Percentiles rank a stretch among this genome's conserved stretches.
These are phyloP conservation scores for Choristoneura rosaceana DNA, from an alignment of 2,888 invertebrate species.

Conservation along the genomic window DNA sequence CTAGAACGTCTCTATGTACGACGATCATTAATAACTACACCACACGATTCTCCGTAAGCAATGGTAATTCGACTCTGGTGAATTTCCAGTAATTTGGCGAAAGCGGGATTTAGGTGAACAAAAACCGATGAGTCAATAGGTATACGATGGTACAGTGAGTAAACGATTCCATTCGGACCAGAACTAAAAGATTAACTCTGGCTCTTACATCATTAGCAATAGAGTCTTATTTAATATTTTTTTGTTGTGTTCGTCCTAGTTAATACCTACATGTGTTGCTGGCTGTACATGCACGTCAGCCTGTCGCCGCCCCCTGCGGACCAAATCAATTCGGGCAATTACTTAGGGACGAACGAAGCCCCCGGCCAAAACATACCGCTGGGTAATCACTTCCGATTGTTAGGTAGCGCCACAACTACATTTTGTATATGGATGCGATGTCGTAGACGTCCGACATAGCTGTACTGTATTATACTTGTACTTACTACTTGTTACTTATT, in stretches of 20 bases:
- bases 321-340: constrained; percentile 55
- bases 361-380: constrained; percentile 44
- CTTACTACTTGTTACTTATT: too few species aligned
- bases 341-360: constrained; percentile 39
- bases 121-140: constrained; percentile 38
- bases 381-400: constrained; percentile 50
- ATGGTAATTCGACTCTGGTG: constrained; percentile 18
- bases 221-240: not conserved
- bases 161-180: not conserved
- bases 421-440: constrained; percentile 13
- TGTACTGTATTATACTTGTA: too few species aligned
- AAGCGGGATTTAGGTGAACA: constrained; percentile 31
- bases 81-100: constrained; percentile 35
- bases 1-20: not conserved
- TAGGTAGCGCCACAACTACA: constrained; percentile 30
- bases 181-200: not conserved
- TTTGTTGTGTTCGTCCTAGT: not conserved
- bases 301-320: constrained; percentile 53
- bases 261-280: constrained; percentile 3
- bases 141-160: not conserved
- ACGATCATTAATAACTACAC: constrained; percentile 20
- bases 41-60: constrained; percentile 26
- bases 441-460: not conserved
- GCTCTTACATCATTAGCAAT: not conserved
- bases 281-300: constrained; percentile 37